Evolutionary conservation across 2,113 vertebrate species (phyloP).

Genomic region (Nothobranchius furzeri): DNA sequence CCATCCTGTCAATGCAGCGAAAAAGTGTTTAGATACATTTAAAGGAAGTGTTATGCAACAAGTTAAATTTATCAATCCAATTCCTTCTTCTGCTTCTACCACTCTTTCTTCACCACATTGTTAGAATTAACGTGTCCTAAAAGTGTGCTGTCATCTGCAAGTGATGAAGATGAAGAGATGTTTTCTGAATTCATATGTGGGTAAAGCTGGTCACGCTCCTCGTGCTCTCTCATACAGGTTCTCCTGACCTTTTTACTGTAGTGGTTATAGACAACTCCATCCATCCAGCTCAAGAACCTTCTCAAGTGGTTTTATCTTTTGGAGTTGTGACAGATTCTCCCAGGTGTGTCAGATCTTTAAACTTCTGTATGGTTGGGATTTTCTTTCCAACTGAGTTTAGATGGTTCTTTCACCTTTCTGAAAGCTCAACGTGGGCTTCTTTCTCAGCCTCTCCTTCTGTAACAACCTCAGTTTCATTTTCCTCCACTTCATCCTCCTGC

Average conservation of each 20-base stretch:
- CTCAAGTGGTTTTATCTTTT: neutral
- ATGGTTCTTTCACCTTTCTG: neutral
- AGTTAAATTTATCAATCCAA: no score
- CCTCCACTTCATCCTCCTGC: neutral
- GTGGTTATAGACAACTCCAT: neutral
- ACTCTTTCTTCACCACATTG: no score
- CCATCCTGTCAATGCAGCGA: no score
- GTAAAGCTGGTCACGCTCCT: neutral
- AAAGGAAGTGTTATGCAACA: no score
- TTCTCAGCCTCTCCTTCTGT: neutral
- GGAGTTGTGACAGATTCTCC: neutral
- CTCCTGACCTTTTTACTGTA: neutral
- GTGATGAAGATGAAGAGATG: neutral
- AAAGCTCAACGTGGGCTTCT: neutral
- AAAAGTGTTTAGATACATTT: no score
- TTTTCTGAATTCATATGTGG: neutral
- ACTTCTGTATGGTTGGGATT: neutral
- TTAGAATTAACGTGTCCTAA: neutral
- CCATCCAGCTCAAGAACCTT: neutral
- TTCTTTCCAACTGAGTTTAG: neutral
- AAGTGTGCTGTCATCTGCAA: neutral
- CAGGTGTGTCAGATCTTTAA: neutral
- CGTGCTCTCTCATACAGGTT: neutral
- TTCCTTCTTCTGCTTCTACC: no score
- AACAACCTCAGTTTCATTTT: no score